Base-by-base conservation (phyloP, 2,888 invertebrate genomes). In the Lycocerus yunnanus region DNA sequence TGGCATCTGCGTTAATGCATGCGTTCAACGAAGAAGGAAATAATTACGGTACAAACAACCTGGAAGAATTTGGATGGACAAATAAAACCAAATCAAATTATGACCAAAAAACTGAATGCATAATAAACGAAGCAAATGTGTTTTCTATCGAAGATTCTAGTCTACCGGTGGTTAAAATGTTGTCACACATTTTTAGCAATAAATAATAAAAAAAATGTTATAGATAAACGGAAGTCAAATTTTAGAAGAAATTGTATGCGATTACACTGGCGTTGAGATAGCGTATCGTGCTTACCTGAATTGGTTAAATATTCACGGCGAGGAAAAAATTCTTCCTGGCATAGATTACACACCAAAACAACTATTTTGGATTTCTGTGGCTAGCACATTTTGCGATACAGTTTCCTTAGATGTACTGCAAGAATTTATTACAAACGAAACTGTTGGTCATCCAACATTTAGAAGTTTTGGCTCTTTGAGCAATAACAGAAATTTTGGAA, bases 221-320 rank as follows among this genome's bases (percentile, higher is more conserved):
- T 86, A 96, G 95, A 85, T 97, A 73, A 96, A 97, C 84, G 97
- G 97, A 72, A 92, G 95, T 78, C 95, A 95, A 84, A 97, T 96
- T 0, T 95, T 96, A 87, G 96, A 96, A 14, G 97, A 97, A 86
- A 97, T 97, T 85, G 97, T 97, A 73, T 97, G 97, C 1, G 97
- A 97, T 85, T 97, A 96, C 85, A 97, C 96, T 2, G 97, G 97
- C 1, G 92, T 97, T 78, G 97, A 96, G 85, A 94, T 97, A 86
- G 95, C 97, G 0, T 97, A 86, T 80, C 79, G 84, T 69, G 86
- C 86, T 65, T 86, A 86, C 77, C 80, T 83, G 27, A 82, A 79
- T 66, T 86, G 85, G 85, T 81, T 84, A 69, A 77, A 80, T 16
- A 80, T 83, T n/a, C 79, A 85, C 71, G 85, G 85, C 21, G 82